A percentile compares a stretch with the other conserved stretches of the same genome.
phyloP scores from a whole-genome alignment of 2,888 invertebrate genomes.

The Platyscelio sp. region DNA sequence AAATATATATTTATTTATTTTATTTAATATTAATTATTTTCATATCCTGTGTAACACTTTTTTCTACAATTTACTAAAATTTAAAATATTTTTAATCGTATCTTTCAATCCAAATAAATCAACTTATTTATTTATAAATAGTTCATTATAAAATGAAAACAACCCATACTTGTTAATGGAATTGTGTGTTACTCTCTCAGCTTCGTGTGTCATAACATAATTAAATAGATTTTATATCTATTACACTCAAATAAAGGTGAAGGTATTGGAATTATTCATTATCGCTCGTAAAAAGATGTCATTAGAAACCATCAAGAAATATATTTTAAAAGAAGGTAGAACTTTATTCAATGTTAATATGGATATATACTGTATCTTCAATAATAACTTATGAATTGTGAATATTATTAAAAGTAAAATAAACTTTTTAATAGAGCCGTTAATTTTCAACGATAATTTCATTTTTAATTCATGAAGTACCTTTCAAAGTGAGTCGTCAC shows the following conservation, averaged over 20 bases:
- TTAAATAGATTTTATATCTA: constrained; percentile 40
- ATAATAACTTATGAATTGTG: constrained; percentile 9
- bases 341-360: constrained; percentile 19
- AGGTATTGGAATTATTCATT: constrained; percentile 47
- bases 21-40: too few species aligned
- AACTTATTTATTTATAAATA: too few species aligned
- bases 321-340: constrained; percentile 13
- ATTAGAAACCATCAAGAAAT: constrained; percentile 24
- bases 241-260: constrained; percentile 51
- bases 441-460: constrained; percentile 5
- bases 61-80: too few species aligned
- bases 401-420: constrained; percentile 2
- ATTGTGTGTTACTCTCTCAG: constrained; percentile 9
- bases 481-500: constrained; percentile 23
- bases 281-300: constrained; percentile 28
- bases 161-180: too few species aligned
- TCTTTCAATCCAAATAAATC: too few species aligned
- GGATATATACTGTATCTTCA: constrained; percentile 21
- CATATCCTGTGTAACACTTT: too few species aligned
- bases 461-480: constrained; percentile 26
- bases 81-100: too few species aligned
- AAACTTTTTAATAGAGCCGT: constrained; percentile 20
- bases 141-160: too few species aligned
- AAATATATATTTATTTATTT: too few species aligned
- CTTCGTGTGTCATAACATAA: constrained; percentile 44